Evolutionary conservation across 2,888 invertebrate genomes (phyloP).

Genomic region (Crossocerus cetratus): DNA sequence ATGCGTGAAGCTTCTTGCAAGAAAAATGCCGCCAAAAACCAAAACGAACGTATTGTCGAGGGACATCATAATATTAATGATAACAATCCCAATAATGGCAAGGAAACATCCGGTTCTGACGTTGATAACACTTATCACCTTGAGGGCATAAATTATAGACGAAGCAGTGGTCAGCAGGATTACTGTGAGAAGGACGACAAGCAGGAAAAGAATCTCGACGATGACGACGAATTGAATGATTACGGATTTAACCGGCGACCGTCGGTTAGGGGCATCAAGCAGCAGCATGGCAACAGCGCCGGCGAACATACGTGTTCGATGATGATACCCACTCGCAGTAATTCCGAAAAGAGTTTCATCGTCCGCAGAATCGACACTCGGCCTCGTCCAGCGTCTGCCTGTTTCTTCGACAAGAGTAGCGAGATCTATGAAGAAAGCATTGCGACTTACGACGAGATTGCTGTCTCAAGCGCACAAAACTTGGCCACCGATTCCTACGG

Average conservation of each 20-base stretch:
- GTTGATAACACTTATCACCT: too few relatives aligned
- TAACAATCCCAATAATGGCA: too few relatives aligned
- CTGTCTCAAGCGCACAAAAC: slow-evolving; percentile 10
- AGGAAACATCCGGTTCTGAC: too few relatives aligned
- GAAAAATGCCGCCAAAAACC: too few relatives aligned
- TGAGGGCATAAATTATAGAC: too few relatives aligned
- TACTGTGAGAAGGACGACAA: neutral
- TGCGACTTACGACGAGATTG: slow-evolving; percentile 23
- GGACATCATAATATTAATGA: too few relatives aligned
- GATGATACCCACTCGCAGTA: too few relatives aligned
- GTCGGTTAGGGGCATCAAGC: slow-evolving; percentile 92
- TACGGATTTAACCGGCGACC: slow-evolving; percentile 94
- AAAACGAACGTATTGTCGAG: too few relatives aligned
- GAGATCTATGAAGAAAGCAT: slow-evolving; percentile 43
- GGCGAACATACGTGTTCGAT: slow-evolving; percentile 78
- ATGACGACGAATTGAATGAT: slow-evolving; percentile 94
- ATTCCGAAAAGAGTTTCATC: slow-evolving; percentile 56
- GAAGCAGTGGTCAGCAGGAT: slow-evolving; percentile 76
- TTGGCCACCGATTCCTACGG: slow-evolving; percentile 22
- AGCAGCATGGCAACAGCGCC: slow-evolving; percentile 88
- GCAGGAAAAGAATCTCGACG: slow-evolving; percentile 81
- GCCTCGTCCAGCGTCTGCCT: too few relatives aligned
- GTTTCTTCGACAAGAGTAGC: slow-evolving; percentile 51
- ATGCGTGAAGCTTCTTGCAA: too few relatives aligned
- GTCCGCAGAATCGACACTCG: slow-evolving; percentile 14